These are phyloP conservation scores for Leptogaster cylindrica DNA, from an alignment of 2,888 invertebrate species.

Conservation along the genomic window DNA sequence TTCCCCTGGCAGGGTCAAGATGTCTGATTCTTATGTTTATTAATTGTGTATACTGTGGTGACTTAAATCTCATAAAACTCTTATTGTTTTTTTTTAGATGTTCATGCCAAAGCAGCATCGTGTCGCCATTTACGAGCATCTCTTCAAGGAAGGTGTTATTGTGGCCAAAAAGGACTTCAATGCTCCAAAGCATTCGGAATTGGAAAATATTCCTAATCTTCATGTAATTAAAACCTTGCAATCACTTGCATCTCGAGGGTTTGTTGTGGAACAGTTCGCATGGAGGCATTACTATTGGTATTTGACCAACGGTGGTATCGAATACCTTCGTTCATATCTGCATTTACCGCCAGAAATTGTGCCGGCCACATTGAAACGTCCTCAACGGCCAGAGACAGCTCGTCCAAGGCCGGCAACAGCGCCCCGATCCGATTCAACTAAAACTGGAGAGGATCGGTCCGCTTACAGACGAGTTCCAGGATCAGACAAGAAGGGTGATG, in stretches of 20 bases:
- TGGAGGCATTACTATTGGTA: conserved; percentile 99
- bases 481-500: conserved; percentile 94
- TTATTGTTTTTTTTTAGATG: conserved; percentile 74
- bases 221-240: conserved; percentile 98
- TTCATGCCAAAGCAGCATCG: conserved; percentile 99
- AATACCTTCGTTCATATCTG: conserved; percentile 91
- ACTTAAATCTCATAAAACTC: conserved; percentile 18
- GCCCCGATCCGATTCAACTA: conserved; percentile 71
- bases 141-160: conserved; percentile 99
- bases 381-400: conserved; percentile 83
- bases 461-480: conserved; percentile 80
- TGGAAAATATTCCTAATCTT: conserved; percentile 93
- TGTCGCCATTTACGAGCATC: conserved; percentile 94
- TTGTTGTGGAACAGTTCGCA: conserved; percentile 99
- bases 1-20: neutral
- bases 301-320: conserved; percentile 97
- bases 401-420: conserved; percentile 76
- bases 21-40: neutral
- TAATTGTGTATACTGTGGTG: neutral
- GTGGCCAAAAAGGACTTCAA: conserved; percentile 99
- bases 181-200: conserved; percentile 95
- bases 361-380: conserved; percentile 94
- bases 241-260: conserved; percentile 94
- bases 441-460: conserved; percentile 81
- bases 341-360: conserved; percentile 99